Evolutionary conservation across 1,140 invertebrate species (phyloP), one percentile per base, ranked within the genome.

Genomic region (Lordiphosa stackelbergi): DNA sequence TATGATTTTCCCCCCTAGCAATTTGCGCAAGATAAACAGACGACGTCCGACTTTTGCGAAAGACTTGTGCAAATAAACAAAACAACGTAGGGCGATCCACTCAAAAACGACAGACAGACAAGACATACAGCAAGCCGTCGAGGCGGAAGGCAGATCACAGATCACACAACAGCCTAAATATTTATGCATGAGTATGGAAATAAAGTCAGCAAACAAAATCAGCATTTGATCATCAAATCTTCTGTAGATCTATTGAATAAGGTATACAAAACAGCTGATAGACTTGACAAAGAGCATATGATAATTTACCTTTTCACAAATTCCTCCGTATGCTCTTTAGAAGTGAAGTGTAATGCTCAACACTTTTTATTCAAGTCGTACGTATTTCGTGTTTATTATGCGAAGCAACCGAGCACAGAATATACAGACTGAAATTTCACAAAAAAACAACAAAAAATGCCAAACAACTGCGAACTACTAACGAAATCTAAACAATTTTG

Each of bases 101-200:
- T 66, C 58, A 62, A 46, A 53, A 49, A 41, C 24, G 31, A 38
- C 24, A 12, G 28, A 16, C 48, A 48, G 31, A 42, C 24, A 19
- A 19, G 19, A 19, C 19, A 19, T 19, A 19, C 19, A 41, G 11
- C 56, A 40, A 48, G 31, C 49, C 52, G 48, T 8, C 36, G 16
- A 22, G 38, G n/a, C 43, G 22, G 35, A 42, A 46, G 42, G 19
- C 47, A 42, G n/a, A 38, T 36, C 48, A 40, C 16, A 11, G 4
- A 41, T 40, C 40, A 34, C 28, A 46, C 13, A 11, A 37, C 40
- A 69, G 52, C 73, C 28, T 62, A 73, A 78, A 78, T 79, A 78
- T 78, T 78, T 78, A 78, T 78, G 61, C 48, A 70, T 70, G 74
- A 64, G 55, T 56, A 60, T 57, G 52, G 59, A 71, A 73, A 71